A percentile compares a stretch with the other conserved stretches of the same genome.
phyloP scores from a whole-genome alignment of 2,797 vertebrate species.

The Esox lucius region DNA sequence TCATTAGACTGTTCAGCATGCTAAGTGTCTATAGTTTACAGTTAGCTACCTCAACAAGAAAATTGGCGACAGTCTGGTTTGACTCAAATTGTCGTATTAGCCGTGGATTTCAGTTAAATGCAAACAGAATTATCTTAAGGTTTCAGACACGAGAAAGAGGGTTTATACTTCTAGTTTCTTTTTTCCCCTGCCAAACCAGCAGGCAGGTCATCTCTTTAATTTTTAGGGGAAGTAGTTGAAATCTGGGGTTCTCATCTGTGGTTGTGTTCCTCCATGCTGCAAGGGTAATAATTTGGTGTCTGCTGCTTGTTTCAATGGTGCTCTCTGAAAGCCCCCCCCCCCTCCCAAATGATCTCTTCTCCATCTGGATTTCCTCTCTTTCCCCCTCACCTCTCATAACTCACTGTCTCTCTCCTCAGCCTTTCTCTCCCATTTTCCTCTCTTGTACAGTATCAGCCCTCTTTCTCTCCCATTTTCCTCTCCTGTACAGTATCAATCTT shows the following conservation, averaged over 20 bases:
- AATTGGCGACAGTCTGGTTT: background rate
- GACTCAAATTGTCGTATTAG: background rate
- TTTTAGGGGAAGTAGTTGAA: too few species aligned
- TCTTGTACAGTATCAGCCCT: background rate
- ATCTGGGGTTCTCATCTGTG: background rate
- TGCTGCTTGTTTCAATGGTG: slow-evolving; percentile 11
- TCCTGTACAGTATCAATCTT: too few species aligned
- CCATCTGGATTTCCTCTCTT: slow-evolving; percentile 37
- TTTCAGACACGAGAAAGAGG: background rate
- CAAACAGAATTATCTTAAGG: background rate
- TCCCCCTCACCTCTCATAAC: slow-evolving; percentile 17
- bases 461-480: background rate
- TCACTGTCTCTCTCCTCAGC: background rate
- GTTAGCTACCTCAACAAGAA: background rate
- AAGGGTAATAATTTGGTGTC: slow-evolving; percentile 8
- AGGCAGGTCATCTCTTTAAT: too few species aligned
- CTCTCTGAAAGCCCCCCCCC: slow-evolving; percentile 20
- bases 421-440: background rate
- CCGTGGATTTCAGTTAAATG: background rate
- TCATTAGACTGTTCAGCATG: background rate
- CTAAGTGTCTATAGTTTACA: background rate
- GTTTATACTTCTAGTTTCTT: too few species aligned
- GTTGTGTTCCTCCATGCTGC: slow-evolving; percentile 2
- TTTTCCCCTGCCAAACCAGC: too few species aligned
- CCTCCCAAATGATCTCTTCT: slow-evolving; percentile 8